Percentiles rank a stretch among this genome's conserved stretches.
These are phyloP conservation scores for Aythya baeri DNA, from an alignment of 2,113 vertebrate species.

Conservation along the genomic window DNA sequence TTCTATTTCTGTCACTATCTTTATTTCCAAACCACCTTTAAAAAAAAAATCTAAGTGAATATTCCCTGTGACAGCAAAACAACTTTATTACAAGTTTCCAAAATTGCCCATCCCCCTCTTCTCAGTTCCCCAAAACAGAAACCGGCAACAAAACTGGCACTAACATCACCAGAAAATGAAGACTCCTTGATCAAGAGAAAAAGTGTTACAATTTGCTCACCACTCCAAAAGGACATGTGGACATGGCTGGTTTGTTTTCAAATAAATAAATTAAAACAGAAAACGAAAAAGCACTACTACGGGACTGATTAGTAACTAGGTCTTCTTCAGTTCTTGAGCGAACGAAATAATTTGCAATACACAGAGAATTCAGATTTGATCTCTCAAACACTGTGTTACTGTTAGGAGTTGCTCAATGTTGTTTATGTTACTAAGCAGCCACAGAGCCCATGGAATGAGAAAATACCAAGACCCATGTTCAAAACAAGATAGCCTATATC, in stretches of 20 bases:
- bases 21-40: background rate
- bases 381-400: background rate
- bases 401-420: background rate
- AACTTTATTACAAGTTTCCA: background rate
- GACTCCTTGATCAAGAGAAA: background rate
- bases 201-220: background rate
- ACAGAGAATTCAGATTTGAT: background rate
- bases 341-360: background rate
- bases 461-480: background rate
- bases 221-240: background rate
- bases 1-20: background rate
- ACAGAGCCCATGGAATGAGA: background rate
- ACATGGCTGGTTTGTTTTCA: background rate
- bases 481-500: background rate
- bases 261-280: background rate
- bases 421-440: background rate
- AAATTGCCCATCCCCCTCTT: background rate
- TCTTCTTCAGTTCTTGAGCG: background rate
- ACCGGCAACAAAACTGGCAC: background rate
- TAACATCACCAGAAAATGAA: background rate
- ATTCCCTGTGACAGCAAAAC: background rate
- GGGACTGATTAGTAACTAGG: background rate
- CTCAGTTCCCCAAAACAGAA: background rate
- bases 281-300: no score
- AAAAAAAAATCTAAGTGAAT: background rate